Evolutionary conservation across 2,797 vertebrate species (phyloP).

Genomic region (Numenius phaeopus): DNA sequence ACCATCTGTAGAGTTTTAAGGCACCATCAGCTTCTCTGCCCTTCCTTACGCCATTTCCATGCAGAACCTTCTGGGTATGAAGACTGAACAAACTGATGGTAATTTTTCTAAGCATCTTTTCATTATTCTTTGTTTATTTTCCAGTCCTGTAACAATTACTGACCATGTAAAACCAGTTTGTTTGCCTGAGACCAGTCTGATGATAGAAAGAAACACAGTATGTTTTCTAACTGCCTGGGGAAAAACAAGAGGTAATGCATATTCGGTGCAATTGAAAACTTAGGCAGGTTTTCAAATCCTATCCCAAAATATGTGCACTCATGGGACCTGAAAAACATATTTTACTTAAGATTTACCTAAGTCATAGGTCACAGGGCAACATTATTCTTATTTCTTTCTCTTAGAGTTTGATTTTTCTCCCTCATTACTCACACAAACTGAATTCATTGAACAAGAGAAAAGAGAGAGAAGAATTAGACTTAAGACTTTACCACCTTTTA

Average conservation of each 20-base stretch:
- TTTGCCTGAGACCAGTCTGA: slow-evolving; percentile 83
- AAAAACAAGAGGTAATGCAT: slow-evolving; percentile 85
- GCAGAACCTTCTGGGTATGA: background rate
- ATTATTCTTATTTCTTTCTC: background rate
- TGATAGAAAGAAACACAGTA: slow-evolving; percentile 81
- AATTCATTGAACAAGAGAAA: background rate
- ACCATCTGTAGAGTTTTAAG: background rate
- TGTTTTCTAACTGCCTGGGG: slow-evolving; percentile 94
- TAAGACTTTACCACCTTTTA: background rate
- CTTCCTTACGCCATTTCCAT: background rate
- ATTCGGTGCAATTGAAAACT: fast-evolving
- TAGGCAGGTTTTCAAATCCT: background rate
- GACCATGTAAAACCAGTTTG: slow-evolving; percentile 86
- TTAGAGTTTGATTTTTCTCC: background rate
- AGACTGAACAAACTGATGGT: background rate
- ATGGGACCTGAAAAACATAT: background rate
- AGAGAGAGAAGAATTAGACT: background rate
- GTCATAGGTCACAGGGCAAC: background rate
- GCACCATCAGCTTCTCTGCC: background rate
- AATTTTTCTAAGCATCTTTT: background rate
- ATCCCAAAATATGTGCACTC: background rate
- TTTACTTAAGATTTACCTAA: background rate
- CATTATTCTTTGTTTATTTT: slow-evolving; percentile 47
- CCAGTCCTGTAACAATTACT: slow-evolving; percentile 86
- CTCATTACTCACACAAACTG: background rate